Base-by-base conservation (phyloP, 2,797 vertebrate genomes). In the Acanthurus lineatus region DNA sequence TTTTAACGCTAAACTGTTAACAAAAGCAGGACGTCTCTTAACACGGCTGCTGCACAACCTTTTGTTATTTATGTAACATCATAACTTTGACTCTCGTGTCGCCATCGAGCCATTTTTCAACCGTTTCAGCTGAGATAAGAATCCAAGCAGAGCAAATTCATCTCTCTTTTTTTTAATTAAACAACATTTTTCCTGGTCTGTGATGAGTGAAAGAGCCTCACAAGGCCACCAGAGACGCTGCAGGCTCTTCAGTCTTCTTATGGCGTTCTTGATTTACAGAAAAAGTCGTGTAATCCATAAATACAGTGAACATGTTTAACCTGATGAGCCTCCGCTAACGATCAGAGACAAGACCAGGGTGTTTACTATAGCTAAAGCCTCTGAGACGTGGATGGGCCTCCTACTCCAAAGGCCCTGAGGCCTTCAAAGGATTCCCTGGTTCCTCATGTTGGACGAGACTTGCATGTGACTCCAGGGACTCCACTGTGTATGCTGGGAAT, bases 361-460 rank as follows among this genome's bases (percentile, higher is more conserved):
- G 73, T 81, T 86, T 86, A 70, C 79, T 69, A 59, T 48, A 12
- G 42, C 2, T 65, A 1, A 9, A 6, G 9, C 76, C 71, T 49
- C 44, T 17, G 76, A 66, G 81, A 73, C 35, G 6, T 2, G 5
- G 48, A 47, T 6, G 49, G 35, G 6, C 70, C 74, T 60, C 65
- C 12, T 12, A 28, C 51, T 14, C 20, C 9, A 9, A 72, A 32
- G 59, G 58, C 59, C 76, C 70, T 16, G 8, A 10, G 68, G 67
- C 9, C 40, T 38, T 49, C 32, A 16, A 51, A 77, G 58, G 54
- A 70, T 59, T 83, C 79, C 82, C 77, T 52, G 2, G 67, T 25
- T 49, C 32, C 59, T 66, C 1, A 22, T 19, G 12, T 58, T 52
- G 54, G 35, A 63, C 42, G 32, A 25, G 25, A 42, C 72, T 59